These are phyloP conservation scores for Agonopterix arenella DNA, from an alignment of 2,888 invertebrate genomes.

Conservation along the genomic window DNA sequence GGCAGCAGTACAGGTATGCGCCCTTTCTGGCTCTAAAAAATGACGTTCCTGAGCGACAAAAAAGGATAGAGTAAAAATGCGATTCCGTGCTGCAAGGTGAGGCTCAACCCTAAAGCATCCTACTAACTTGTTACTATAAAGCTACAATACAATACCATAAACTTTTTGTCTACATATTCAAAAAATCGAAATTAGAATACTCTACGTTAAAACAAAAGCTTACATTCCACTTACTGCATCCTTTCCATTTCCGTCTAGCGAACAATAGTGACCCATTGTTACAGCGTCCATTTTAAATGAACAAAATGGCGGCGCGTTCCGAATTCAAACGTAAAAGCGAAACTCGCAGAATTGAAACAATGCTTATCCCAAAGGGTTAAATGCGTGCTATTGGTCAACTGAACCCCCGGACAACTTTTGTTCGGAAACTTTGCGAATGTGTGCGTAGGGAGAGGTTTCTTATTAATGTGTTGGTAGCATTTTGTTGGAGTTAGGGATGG, in stretches of 20 bases:
- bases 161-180: too few species aligned
- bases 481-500: constrained; percentile 1
- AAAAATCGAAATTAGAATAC: not conserved
- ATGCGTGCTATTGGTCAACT: constrained; percentile 72
- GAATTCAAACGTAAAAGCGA: constrained; percentile 49
- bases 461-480: constrained; percentile 1
- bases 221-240: constrained; percentile 42
- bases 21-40: too few species aligned
- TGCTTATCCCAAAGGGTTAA: constrained; percentile 67
- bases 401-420: constrained; percentile 42
- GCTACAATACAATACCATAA: too few species aligned
- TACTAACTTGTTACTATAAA: too few species aligned
- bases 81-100: too few species aligned
- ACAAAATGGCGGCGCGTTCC: constrained; percentile 64
- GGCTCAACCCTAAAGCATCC: too few species aligned
- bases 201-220: constrained; percentile 53
- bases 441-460: constrained; percentile 22
- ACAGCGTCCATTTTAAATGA: constrained; percentile 73
- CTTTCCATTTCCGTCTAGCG: constrained; percentile 42
- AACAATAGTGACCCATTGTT: constrained; percentile 72
- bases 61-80: too few species aligned
- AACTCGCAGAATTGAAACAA: constrained; percentile 66
- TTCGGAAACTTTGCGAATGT: constrained; percentile 23
- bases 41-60: too few species aligned
- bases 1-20: too few species aligned